Percentiles rank a stretch among this genome's conserved stretches.
Conservation (phyloP, 2,888 invertebrate genomes). For the Margaritifera margaritifera region DNA sequence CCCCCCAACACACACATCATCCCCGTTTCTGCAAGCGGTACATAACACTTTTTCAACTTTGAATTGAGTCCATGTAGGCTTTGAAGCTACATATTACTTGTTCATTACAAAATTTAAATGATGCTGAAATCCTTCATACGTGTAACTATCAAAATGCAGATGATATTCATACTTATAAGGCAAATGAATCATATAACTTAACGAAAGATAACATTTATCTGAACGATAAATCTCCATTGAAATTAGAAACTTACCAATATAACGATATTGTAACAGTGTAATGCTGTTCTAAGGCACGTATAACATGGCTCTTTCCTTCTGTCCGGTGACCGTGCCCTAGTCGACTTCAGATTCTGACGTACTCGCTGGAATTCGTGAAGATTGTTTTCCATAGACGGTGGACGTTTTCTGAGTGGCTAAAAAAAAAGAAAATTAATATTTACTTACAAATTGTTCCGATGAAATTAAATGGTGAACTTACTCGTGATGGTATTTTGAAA, state of each 20-base stretch:
- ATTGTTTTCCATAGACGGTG: conserved; percentile 4
- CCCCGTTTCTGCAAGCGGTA: no score
- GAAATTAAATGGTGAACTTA: no score
- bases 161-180: no score
- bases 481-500: no score
- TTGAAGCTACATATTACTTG: neutral
- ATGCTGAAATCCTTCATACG: no score
- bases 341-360: conserved; percentile 11
- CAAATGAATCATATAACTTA: no score
- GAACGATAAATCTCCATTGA: no score
- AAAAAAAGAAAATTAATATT: conserved; percentile 6
- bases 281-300: conserved; percentile 59
- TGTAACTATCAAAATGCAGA: no score
- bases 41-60: neutral
- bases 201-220: no score
- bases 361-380: conserved; percentile 32
- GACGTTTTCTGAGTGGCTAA: conserved; percentile 36
- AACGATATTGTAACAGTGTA: conserved; percentile 64
- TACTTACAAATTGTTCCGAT: no score
- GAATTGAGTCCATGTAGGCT: neutral
- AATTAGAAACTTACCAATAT: conserved; percentile 59
- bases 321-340: conserved; percentile 5
- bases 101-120: no score
- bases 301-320: conserved; percentile 54
- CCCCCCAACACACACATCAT: no score